Evolutionary conservation across 2,888 invertebrate species (phyloP).

Genomic region (Erebia epiphron): DNA sequence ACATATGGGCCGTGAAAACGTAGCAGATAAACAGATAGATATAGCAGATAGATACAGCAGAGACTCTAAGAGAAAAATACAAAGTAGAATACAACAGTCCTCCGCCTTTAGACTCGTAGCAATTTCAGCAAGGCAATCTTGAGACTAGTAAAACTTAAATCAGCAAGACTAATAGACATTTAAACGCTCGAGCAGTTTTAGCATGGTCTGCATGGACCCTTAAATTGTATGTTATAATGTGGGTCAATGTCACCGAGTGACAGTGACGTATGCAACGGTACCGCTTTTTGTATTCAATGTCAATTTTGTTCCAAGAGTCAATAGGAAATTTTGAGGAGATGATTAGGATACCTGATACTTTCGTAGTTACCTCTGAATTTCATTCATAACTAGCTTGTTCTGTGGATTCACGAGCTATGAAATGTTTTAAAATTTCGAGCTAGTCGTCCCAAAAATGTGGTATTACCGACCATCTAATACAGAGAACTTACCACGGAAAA

Average conservation of each 20-base stretch:
- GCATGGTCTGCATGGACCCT: background rate
- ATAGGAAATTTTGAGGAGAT: background rate
- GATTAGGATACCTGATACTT: background rate
- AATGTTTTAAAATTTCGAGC: too few relatives aligned
- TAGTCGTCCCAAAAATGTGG: too few relatives aligned
- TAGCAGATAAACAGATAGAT: too few relatives aligned
- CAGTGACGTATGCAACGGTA: conserved; percentile 1
- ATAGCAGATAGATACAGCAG: too few relatives aligned
- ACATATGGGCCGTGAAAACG: too few relatives aligned
- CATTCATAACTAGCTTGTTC: background rate
- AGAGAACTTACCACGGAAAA: too few relatives aligned
- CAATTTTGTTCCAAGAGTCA: background rate
- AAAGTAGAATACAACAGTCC: too few relatives aligned
- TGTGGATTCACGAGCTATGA: background rate
- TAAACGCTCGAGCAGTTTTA: background rate
- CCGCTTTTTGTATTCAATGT: conserved; percentile 4
- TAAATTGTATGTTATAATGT: background rate
- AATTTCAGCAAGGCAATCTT: background rate
- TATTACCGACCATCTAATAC: too few relatives aligned
- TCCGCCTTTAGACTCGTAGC: background rate
- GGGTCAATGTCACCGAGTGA: conserved; percentile 7
- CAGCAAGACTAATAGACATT: background rate
- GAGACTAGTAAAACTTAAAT: background rate
- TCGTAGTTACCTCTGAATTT: too few relatives aligned
- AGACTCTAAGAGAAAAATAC: too few relatives aligned